Evolutionary conservation across 2,888 invertebrate species (phyloP), one percentile per base, ranked within the genome.

Genomic region (Drosophila paramelanica): DNA sequence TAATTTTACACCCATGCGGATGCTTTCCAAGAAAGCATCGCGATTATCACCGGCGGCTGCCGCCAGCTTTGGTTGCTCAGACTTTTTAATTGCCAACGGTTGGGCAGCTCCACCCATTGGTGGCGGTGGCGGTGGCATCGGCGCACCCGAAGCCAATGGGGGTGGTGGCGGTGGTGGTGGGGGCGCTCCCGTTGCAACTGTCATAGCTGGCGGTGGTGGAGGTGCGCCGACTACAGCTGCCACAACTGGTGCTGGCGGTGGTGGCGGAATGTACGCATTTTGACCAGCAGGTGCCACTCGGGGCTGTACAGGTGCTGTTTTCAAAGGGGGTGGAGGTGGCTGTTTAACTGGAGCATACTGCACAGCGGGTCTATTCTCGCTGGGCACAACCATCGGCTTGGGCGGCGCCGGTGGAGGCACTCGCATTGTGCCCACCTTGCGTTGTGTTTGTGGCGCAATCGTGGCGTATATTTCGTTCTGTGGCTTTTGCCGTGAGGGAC

Each of bases 11-110:
- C 90, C 90, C 1, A 70, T 60, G 4, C 91, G 84, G 27, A 90
- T 90, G 51, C 90, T 90, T 31, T 82, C 82, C 11, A 90, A 61
- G 41, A 90, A 77, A n/a, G 84, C 90, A 14, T 85, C 90, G 1
- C 84, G 80, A 42, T 72, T 43, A 56, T 82, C 79, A 11, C 57
- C 70, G 0, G 27, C 14, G 7, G 51, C 70, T n/a, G 39, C 46
- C 11, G 53, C 50, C 23, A 45, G 17, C n/a, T 71, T 78, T n/a
- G 67, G 45, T 8, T 39, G 62, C 5, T 67, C 59, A 25, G 69
- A 45, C 31, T 73, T 78, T 55, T 72, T 78, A 11, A 23, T 57
- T 33, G 38, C n/a, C 23, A 64, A 13, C 7, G 76, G 59, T 7
- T 36, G 20, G 10, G 42, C 20, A 7, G 69, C 33, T 27, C 50